Base-by-base conservation (phyloP, 2,113 vertebrate genomes). In the Rattus rattus region DNA sequence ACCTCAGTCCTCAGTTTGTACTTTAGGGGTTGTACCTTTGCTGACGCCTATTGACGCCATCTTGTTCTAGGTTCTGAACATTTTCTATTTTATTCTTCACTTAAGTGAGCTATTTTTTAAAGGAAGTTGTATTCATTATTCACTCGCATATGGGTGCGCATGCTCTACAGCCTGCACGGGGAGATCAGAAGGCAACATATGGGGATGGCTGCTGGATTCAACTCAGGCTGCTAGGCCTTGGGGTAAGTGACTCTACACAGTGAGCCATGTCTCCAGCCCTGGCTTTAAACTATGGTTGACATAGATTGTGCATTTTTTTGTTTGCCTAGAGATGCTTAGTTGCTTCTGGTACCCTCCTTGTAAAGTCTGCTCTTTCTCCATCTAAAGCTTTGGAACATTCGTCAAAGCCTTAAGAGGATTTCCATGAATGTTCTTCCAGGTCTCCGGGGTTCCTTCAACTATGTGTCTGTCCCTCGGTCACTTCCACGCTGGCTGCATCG, bases 21-120 rank as follows among this genome's bases (percentile, higher is more conserved):
- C 36, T 28, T 67, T 36, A 24, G 24, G n/a, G 28, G 4, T 79
- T 88, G 49, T 69, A 54, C 28, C 56, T 88, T 80, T 61, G 52
- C 28, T 36, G 59, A 87, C 67, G 26, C 54, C 43, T 43, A 76
- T 67, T 59, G 63, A 65, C 56, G 49, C 5, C 56, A 12, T 30
- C 73, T 93, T 39, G 17, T 39, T 88, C 19, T 88, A 79, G 61
- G 28, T 67, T 79, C 19, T 69, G 36, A 93, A 69, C 7, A 9
- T 7, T 86, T 86, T 76, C 19, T 19, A 39, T 28, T 39, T 47
- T 69, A 24, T 33, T 30, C 17, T 69, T 79, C 20, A 56, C 65
- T 94, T 84, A 43, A 43, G 43, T 59, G 69, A 67, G 47, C 43
- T 73, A n/a, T 36, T 69, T 43, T 93, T 87, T 69, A 13, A 79